phyloP scores from a whole-genome alignment of 2,113 vertebrate genomes.

The Axis porcinus region DNA sequence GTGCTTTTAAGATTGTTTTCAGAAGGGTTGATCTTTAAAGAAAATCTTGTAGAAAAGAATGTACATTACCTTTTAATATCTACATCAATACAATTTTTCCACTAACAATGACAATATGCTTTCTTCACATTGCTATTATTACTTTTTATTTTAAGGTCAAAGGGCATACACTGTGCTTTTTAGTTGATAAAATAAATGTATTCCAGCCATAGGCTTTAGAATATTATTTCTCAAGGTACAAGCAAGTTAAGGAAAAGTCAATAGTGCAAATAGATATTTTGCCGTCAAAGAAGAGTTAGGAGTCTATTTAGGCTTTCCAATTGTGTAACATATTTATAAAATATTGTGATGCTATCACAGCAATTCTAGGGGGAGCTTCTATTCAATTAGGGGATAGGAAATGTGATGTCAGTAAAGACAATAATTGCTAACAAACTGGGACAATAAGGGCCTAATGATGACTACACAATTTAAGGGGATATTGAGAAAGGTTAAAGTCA shows the following conservation, averaged over 20 bases:
- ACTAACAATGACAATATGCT: background rate
- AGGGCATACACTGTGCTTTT: background rate
- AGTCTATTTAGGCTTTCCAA: background rate
- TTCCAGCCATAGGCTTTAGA: background rate
- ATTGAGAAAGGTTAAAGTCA: background rate
- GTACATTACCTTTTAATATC: slow-evolving; percentile 2
- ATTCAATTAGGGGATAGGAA: background rate
- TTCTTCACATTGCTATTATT: background rate
- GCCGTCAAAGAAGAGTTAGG: background rate
- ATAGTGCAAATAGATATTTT: background rate
- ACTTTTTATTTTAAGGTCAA: slow-evolving; percentile 22
- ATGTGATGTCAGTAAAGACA: background rate
- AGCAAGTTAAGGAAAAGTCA: background rate
- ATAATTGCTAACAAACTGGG: background rate
- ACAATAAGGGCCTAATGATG: accelerated
- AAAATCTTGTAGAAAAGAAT: background rate
- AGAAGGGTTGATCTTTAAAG: background rate
- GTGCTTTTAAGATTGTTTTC: slow-evolving; percentile 2
- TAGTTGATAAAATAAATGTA: background rate
- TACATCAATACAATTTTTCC: background rate
- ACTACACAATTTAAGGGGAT: background rate
- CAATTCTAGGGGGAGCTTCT: background rate
- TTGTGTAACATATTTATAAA: background rate
- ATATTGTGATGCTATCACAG: background rate
- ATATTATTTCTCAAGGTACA: background rate